Conservation (phyloP, 2,888 invertebrate species). For the Bellardia pandia region DNA sequence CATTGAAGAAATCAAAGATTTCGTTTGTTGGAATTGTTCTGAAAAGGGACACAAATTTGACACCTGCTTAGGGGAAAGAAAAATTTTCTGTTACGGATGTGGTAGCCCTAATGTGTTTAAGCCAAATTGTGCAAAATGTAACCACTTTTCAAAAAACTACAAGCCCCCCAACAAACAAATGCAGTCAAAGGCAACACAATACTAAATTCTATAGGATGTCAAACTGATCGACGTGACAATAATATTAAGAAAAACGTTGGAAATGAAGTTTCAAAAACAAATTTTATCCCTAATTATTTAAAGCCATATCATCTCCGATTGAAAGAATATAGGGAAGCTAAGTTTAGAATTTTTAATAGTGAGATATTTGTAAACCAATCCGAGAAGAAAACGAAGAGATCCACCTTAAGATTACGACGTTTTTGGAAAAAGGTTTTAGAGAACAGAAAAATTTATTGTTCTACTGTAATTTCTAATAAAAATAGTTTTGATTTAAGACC, state of each 20-base stretch:
- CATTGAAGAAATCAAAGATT: constrained; percentile 23
- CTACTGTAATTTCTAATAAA: not conserved
- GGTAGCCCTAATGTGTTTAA: constrained; percentile 29
- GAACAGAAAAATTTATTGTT: not conserved
- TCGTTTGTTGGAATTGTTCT: constrained; percentile 21
- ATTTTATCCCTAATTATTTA: not conserved
- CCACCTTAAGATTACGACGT: not conserved
- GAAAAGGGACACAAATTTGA: constrained; percentile 6
- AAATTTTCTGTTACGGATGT: constrained; percentile 12
- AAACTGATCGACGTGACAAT: not conserved
- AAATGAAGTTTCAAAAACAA: not conserved
- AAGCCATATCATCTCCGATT: constrained; percentile 35
- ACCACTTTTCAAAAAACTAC: constrained; percentile 30
- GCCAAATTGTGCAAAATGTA: constrained; percentile 14
- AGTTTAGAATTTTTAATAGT: not conserved
- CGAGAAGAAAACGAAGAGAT: not conserved
- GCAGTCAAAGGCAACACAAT: constrained; percentile 1
- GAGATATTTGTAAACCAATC: not conserved
- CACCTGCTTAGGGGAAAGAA: not conserved
- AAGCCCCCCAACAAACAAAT: not conserved
- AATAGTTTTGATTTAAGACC: constrained; percentile 13
- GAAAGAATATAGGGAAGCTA: constrained; percentile 11
- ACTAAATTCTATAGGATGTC: not conserved
- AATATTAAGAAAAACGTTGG: not conserved
- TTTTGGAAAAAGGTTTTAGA: not conserved